Base-by-base conservation (phyloP, 2,888 invertebrate species). In the Ganaspis brasiliensis region DNA sequence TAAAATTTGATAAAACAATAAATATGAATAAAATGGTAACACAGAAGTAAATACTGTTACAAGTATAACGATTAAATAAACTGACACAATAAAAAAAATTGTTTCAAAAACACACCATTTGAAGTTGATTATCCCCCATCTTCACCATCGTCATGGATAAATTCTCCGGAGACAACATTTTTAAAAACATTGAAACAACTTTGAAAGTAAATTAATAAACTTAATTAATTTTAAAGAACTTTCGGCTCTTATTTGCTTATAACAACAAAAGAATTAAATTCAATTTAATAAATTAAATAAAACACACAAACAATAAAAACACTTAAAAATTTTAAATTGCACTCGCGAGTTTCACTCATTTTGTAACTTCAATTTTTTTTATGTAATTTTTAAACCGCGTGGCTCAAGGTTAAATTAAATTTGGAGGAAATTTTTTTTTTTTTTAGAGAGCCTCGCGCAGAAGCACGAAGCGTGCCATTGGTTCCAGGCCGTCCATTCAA, bases 401-500 rank as follows among this genome's bases (percentile, higher is more conserved):
- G n/a, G n/a, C 56, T 21, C 24, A 56, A 56, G 56, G 14, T 10
- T 24, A 10, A 56, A 12, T 21, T 14, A 24, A 21, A 21, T 26
- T 14, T 21, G 12, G 24, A 56, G 19, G 56, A 16, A 12, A 21
- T 10, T 9, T 4, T 31, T 31, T n/a, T 31, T 31, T n/a, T 59
- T 59, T 59, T 35, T n/a, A 59, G 24, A 40, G 8, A 45, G 67
- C 59, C 24, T 24, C 67, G 45, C 24, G 67, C 21, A 45, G 24
- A 45, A 45, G 45, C 45, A 72, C 45, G 75, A 21, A 79, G 71
- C 76, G 81, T 80, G 80, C 78, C 83, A 79, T 81, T 80, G 79
- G 81, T 76, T 80, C 76, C 81, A 79, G 81, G 80, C 80, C 79
- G 78, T 77, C 81, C 80, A 81, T 83, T 79, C 83, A 82, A 83